Base-by-base conservation (phyloP, 1,140 invertebrate species). In the Acyrthosiphon pisum region DNA sequence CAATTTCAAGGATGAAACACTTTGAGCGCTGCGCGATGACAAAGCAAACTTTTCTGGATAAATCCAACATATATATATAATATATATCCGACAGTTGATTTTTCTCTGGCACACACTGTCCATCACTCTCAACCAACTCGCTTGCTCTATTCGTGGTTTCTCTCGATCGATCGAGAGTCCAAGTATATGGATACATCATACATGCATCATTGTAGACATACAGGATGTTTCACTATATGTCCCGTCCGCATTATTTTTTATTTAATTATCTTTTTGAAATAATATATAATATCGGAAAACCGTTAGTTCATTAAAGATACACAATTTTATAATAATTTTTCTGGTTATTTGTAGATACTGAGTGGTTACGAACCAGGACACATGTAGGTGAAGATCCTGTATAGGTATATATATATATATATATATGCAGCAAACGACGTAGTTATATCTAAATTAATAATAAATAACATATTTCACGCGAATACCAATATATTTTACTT, bases 1-100 rank as follows among this genome's bases (percentile, higher is more conserved):
- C 46, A 20, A 87, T 48, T 87, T 87, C 86, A 87, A 89, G 87
- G 46, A 89, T 89, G 35, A 37, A 89, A 89, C 87, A 89, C n/a
- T 88, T 50, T 88, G 50, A 48, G 30, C 26, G 48, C 26, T 26
- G 30, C 14, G 9, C 87, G 87, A 89, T 89, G 87, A 89, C 87
- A 89, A 89, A 53, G 87, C 87, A 89, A 89, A 89, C 48, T 89
- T 89, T 89, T 50, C 23, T 3, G 87, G 60, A 76, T 76, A 76
- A 76, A 76, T n/a, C 60, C 60, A 0, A 89, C 20, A 22, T 23
- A 20, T 53, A 20, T 53, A 22, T 53, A 53, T 50, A 50, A 50
- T 53, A 53, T 53, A 53, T 23, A 53, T 23, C 50, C 20, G 20
- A 7, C 50, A 22, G 50, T 87, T 48, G 41, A 87, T 53, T 89